Conservation (phyloP, 2,113 vertebrate species). For the Nerophis lumbriciformis region DNA sequence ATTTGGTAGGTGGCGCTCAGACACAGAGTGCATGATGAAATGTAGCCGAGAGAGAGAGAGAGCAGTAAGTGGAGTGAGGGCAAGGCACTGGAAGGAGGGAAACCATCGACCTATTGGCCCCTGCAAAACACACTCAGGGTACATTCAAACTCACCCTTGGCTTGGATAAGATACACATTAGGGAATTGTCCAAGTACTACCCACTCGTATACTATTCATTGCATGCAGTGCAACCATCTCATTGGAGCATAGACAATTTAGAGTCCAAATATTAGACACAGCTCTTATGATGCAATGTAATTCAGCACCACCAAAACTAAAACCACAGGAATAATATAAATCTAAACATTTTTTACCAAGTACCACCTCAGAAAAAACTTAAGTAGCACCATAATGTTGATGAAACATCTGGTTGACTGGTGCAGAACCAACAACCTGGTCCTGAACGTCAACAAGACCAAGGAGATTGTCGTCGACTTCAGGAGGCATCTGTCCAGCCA, state of each 20-base stretch:
- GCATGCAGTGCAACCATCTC: neutral
- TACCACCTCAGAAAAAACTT: too few species aligned
- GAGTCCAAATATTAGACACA: neutral
- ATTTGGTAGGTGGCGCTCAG: conserved; percentile 50
- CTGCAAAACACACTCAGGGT: conserved; percentile 41
- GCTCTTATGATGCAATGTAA: neutral
- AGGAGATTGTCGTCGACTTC: too few species aligned
- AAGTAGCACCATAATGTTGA: too few species aligned
- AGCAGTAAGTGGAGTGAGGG: conserved; percentile 43
- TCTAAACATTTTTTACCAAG: too few species aligned
- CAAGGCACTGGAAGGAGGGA: conserved; percentile 31
- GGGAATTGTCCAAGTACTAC: neutral
- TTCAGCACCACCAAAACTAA: neutral
- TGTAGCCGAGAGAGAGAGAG: conserved; percentile 28
- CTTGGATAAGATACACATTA: conserved; percentile 3
- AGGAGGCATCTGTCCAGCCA: too few species aligned
- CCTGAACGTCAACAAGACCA: too few species aligned
- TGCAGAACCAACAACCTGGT: too few species aligned
- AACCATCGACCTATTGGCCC: conserved; percentile 36
- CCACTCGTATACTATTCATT: neutral
- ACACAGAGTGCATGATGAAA: conserved; percentile 40
- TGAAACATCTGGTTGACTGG: too few species aligned
- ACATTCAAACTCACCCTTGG: conserved; percentile 8
- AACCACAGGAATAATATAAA: too few species aligned
- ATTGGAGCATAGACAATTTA: too few species aligned